Conservation (phyloP, 1,140 invertebrate species). For the Panagrolaimus sp. region DNA sequence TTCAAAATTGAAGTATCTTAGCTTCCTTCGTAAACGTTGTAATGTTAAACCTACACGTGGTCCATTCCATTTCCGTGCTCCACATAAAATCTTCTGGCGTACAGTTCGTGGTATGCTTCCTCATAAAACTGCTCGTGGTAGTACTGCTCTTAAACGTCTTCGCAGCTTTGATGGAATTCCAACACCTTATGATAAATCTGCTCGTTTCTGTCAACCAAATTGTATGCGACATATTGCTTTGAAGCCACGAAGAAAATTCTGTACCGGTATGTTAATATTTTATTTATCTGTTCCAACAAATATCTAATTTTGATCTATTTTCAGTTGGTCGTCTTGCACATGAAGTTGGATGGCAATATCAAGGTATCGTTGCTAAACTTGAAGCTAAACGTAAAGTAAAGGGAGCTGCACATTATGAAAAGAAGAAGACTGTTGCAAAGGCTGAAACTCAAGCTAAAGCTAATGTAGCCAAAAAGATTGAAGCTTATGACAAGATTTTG, state of each 20-base stretch:
- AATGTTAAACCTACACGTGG: constrained; percentile 88
- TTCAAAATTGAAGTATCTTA: constrained; percentile 82
- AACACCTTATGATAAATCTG: constrained; percentile 85
- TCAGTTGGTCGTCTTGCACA: constrained; percentile 84
- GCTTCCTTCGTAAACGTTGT: constrained; percentile 89
- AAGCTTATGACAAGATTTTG: constrained; percentile 36
- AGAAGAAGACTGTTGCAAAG: constrained; percentile 70
- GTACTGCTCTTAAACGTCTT: constrained; percentile 78
- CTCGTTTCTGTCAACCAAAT: constrained; percentile 86
- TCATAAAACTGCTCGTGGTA: constrained; percentile 89
- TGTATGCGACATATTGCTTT: constrained; percentile 88
- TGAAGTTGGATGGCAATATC: constrained; percentile 99
- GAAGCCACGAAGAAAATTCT: constrained; percentile 87
- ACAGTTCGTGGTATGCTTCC: constrained; percentile 96
- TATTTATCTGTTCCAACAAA: background rate
- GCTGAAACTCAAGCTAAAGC: constrained; percentile 35
- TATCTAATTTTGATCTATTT: constrained; percentile 23
- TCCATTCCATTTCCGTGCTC: constrained; percentile 95
- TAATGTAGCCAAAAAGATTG: constrained; percentile 39
- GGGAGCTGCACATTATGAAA: constrained; percentile 72
- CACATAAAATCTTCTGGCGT: constrained; percentile 90
- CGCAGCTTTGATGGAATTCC: constrained; percentile 95
- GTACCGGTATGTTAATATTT: constrained; percentile 38
- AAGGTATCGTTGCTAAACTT: constrained; percentile 81
- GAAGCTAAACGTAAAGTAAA: constrained; percentile 91